A percentile compares a stretch with the other conserved stretches of the same genome.
Evolutionary conservation across 2,113 vertebrate genomes (phyloP).

Genomic region (Acrocephalus arundinaceus): DNA sequence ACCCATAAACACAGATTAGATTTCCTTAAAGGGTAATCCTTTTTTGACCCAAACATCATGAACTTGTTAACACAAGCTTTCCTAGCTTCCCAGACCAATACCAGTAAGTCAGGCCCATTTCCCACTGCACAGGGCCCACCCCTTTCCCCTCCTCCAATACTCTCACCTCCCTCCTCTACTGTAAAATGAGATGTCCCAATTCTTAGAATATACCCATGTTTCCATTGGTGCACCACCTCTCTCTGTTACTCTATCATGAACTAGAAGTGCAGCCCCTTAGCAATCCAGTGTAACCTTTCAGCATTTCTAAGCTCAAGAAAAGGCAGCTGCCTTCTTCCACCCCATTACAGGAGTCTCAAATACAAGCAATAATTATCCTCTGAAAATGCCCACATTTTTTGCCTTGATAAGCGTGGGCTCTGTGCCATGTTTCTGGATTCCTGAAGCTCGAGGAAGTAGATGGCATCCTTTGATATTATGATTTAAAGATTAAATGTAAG

Average conservation of each 20-base stretch:
- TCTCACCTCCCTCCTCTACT: background rate
- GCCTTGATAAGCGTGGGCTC: background rate
- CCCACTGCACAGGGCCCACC: too few species aligned
- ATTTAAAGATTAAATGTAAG: background rate
- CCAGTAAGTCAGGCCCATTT: background rate
- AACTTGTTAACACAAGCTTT: background rate
- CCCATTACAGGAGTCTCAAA: background rate
- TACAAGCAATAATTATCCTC: background rate
- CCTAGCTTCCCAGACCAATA: background rate
- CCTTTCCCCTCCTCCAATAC: fast-evolving
- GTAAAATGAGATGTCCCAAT: background rate
- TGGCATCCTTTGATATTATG: background rate
- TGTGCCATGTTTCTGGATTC: background rate
- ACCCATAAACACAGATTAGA: background rate
- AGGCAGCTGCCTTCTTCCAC: background rate
- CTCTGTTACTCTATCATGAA: background rate
- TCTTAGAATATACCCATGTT: background rate
- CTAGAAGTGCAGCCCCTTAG: background rate
- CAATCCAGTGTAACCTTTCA: background rate
- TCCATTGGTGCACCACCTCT: background rate
- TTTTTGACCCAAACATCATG: background rate
- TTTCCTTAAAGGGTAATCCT: background rate
- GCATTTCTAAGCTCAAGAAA: background rate
- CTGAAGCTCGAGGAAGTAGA: background rate
- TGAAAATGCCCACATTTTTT: background rate